These are phyloP conservation scores for Lithophane ornitopus DNA, from an alignment of 2,888 invertebrate genomes.

Conservation along the genomic window DNA sequence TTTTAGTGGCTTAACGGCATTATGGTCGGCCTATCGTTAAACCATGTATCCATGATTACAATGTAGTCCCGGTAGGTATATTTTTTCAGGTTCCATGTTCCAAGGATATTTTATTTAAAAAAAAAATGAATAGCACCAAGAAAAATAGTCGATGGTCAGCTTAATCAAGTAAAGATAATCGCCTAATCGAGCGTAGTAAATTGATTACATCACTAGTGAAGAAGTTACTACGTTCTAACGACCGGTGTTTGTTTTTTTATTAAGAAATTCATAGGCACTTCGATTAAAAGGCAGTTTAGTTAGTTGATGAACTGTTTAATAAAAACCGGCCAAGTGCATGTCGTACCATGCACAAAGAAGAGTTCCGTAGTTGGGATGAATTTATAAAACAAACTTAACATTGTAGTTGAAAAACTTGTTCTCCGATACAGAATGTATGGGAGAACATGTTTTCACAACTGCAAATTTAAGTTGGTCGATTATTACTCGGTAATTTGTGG, in stretches of 20 bases:
- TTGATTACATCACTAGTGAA: constrained; percentile 12
- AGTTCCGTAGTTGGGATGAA: too few species aligned
- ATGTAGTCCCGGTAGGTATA: background rate
- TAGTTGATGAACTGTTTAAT: background rate
- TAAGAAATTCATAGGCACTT: background rate
- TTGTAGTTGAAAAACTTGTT: too few species aligned
- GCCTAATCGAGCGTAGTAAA: constrained; percentile 26
- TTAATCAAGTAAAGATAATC: constrained; percentile 38
- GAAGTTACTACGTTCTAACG: background rate
- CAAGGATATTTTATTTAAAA: background rate
- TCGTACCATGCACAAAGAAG: too few species aligned
- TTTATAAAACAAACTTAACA: too few species aligned
- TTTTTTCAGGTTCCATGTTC: background rate
- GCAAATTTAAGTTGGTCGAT: too few species aligned
- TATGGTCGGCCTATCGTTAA: background rate
- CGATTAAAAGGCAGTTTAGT: background rate
- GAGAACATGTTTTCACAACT: too few species aligned
- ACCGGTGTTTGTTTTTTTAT: background rate
- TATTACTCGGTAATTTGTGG: too few species aligned
- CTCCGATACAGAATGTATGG: too few species aligned
- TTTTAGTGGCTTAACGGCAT: too few species aligned
- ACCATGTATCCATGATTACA: background rate
- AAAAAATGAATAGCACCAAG: too few species aligned
- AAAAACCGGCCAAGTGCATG: too few species aligned
- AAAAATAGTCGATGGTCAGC: background rate